Base-by-base conservation (phyloP, 1,140 invertebrate genomes). In the Tyrophagus putrescentiae region DNA sequence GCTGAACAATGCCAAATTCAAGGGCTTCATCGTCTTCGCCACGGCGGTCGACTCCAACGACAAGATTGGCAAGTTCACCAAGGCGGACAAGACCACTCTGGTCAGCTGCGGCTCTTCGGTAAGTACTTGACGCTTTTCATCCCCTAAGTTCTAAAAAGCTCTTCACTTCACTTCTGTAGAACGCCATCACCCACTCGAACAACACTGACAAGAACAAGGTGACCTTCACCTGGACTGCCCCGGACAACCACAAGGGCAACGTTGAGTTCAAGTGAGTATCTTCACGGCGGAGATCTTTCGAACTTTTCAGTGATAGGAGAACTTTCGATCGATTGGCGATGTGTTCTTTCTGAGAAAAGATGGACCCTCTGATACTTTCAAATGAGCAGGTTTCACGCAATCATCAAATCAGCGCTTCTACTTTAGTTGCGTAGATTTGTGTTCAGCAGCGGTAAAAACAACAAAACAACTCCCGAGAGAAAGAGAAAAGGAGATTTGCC, bases 251-350 rank as follows among this genome's bases (percentile, higher is more conserved):
- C 27, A 45, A 27, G 21, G 57, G 57, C 16, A 42, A 59, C 25
- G 57, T 59, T 28, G 39, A 48, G 50, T 59, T 59, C 39, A 59
- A 28, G 57, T 59, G 23, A 42, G 39, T 59, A 18, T 39, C 36
- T 13, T 39, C n/a, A n/a, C n/a, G 36, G n/a, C 36, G 13, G 13
- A 39, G 36, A 13, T 39, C n/a, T 39, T 13, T 39, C 13, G 36
- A 13, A 13, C 36, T 13, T n/a, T 39, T n/a, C 13, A 39, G n/a
- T 13, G n/a, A 39, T 13, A 39, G 36, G 13, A 13, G 36, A 39
- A 13, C n/a, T 39, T n/a, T n/a, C n/a, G n/a, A n/a, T n/a, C n/a
- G n/a, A n/a, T n/a, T n/a, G 13, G n/a, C 36, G 36, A 39, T 39
- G 36, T 13, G 36, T 39, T 39, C n/a, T 13, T 39, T 39, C 13